Conservation (phyloP, 2,113 vertebrate species). For the Eleginops maclovinus region DNA sequence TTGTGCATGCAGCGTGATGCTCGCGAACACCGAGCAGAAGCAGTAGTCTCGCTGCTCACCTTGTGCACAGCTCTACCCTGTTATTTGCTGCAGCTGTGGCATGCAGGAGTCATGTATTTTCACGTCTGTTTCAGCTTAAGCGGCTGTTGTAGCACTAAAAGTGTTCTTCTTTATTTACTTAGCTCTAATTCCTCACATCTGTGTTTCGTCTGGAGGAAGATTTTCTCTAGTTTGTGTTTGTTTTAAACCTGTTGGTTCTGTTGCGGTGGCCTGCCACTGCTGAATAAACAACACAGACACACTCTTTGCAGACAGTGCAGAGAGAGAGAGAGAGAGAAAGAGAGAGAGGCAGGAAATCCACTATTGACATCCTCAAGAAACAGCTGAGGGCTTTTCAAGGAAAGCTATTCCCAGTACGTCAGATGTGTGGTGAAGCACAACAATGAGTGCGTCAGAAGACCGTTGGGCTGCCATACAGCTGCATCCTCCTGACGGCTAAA, state of each 20-base stretch:
- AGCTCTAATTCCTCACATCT: slow-evolving; percentile 18
- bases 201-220: slow-evolving; percentile 9
- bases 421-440: slow-evolving; percentile 37
- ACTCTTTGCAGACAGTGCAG: slow-evolving; percentile 46
- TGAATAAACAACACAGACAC: slow-evolving; percentile 50
- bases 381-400: slow-evolving; percentile 37
- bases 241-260: slow-evolving; percentile 36
- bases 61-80: slow-evolving; percentile 15
- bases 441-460: slow-evolving; percentile 32
- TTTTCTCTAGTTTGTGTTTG: slow-evolving; percentile 21
- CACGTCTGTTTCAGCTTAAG: slow-evolving; percentile 18
- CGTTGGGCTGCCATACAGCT: slow-evolving; percentile 55
- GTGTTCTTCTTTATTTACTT: slow-evolving; percentile 7
- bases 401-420: slow-evolving; percentile 42
- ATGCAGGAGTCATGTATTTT: neutral
- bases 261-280: slow-evolving; percentile 8
- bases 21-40: slow-evolving; percentile 27
- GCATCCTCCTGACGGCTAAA: slow-evolving; percentile 62
- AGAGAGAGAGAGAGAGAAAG: neutral
- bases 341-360: slow-evolving; percentile 42
- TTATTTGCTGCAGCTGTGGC: slow-evolving; percentile 40
- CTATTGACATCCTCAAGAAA: slow-evolving; percentile 36
- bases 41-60: slow-evolving; percentile 5
- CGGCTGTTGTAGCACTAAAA: neutral
- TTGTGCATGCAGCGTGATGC: slow-evolving; percentile 15